These are phyloP conservation scores for Epizoanthus rinbou DNA, from an alignment of 92 coral and sea anemone genomes.

Conservation along the genomic window DNA sequence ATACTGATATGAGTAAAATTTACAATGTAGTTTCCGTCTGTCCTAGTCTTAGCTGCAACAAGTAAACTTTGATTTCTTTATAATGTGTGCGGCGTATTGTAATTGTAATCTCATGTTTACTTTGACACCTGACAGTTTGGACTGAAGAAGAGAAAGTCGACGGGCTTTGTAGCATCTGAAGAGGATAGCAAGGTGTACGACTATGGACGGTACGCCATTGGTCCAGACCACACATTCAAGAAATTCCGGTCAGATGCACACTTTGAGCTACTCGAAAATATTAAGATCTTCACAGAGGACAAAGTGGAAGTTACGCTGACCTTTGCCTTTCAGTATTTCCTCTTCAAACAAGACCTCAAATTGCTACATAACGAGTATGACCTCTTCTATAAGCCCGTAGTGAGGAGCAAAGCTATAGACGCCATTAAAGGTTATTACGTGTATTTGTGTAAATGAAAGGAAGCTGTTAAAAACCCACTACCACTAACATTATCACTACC, in stretches of 20 bases:
- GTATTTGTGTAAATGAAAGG: too few relatives aligned
- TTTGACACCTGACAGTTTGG: slow-evolving; percentile 6
- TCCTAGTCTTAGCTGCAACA: too few relatives aligned
- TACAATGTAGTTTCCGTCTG: too few relatives aligned
- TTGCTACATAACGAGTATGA: slow-evolving; percentile 41
- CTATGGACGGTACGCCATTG: slow-evolving; percentile 31
- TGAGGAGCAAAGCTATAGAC: slow-evolving; percentile 45
- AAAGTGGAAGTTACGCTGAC: slow-evolving; percentile 39
- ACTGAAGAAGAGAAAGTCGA: slow-evolving; percentile 33
- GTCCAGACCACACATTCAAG: slow-evolving; percentile 41
- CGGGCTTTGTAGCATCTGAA: slow-evolving; percentile 26
- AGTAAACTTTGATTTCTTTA: too few relatives aligned
- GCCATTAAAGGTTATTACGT: slow-evolving; percentile 40
- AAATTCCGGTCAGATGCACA: slow-evolving; percentile 40
- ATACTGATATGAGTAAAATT: too few relatives aligned
- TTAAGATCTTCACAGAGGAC: slow-evolving; percentile 34
- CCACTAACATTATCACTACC: too few relatives aligned
- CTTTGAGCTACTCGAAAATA: not conserved
- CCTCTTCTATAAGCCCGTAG: slow-evolving; percentile 38
- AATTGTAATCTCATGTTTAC: too few relatives aligned
- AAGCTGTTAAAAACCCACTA: too few relatives aligned
- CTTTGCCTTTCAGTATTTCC: slow-evolving; percentile 36
- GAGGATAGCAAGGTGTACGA: slow-evolving; percentile 9
- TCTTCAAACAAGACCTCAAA: slow-evolving; percentile 32
- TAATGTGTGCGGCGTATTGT: too few relatives aligned